Conservation (phyloP, 2,113 vertebrate genomes). For the Symphodus melops region DNA sequence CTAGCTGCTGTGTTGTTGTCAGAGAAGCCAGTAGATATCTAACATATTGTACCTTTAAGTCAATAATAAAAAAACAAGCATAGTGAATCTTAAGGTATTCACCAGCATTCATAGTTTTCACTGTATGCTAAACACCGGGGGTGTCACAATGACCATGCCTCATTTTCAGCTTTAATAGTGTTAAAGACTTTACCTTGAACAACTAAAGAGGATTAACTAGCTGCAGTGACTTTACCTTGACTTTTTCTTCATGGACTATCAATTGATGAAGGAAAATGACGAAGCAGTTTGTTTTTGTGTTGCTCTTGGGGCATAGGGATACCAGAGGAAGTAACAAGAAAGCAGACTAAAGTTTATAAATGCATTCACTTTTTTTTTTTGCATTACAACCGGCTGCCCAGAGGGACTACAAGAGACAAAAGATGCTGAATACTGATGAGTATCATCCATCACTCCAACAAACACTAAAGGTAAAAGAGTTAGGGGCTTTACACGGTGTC, state of each 20-base stretch:
- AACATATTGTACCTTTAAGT: too few species aligned
- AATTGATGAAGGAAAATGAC: background rate
- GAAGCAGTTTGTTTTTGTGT: background rate
- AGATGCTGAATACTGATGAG: slow-evolving; percentile 52
- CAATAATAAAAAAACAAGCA: too few species aligned
- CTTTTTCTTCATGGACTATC: background rate
- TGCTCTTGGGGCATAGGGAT: background rate
- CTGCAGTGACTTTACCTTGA: background rate
- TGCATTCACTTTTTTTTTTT: slow-evolving; percentile 32
- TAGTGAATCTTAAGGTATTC: too few species aligned
- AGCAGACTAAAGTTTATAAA: slow-evolving; percentile 3
- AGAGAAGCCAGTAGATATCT: too few species aligned
- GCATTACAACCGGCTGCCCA: slow-evolving; percentile 39
- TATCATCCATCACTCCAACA: slow-evolving; percentile 40
- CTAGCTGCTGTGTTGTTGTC: too few species aligned
- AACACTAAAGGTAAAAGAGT: slow-evolving; percentile 23
- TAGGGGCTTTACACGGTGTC: background rate
- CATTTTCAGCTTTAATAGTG: too few species aligned
- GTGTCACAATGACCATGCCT: too few species aligned
- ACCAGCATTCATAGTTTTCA: too few species aligned
- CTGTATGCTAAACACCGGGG: too few species aligned
- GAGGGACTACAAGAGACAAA: slow-evolving; percentile 25
- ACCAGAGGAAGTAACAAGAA: background rate
- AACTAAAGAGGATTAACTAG: background rate
- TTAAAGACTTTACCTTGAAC: too few species aligned